Conservation (phyloP, 2,888 invertebrate species). For the Pammene fasciana region DNA sequence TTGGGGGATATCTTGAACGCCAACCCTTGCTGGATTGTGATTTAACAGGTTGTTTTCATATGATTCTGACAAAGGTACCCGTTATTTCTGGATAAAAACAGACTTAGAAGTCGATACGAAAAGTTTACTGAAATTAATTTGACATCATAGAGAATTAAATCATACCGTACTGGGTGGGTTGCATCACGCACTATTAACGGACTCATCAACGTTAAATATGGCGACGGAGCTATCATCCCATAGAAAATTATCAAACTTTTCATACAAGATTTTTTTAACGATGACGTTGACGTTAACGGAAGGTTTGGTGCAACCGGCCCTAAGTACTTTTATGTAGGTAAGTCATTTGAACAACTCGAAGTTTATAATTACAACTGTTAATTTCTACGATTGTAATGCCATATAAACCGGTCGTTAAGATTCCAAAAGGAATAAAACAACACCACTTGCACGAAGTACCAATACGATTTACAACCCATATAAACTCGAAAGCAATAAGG, state of each 20-base stretch:
- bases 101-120: neutral
- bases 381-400: neutral
- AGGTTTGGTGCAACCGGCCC: too few species aligned
- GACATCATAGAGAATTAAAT: neutral
- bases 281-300: too few species aligned
- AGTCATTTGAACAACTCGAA: neutral
- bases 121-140: neutral
- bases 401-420: slow-evolving; percentile 6
- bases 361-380: neutral
- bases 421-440: slow-evolving; percentile 12
- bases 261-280: too few species aligned
- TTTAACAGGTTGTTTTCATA: slow-evolving; percentile 21
- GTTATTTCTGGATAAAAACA: neutral
- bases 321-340: too few species aligned
- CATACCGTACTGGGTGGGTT: too few species aligned
- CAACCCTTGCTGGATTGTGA: slow-evolving; percentile 15
- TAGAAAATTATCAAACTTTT: too few species aligned
- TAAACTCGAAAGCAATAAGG: slow-evolving; percentile 22
- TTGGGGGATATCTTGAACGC: slow-evolving; percentile 25
- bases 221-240: too few species aligned
- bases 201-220: too few species aligned
- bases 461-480: slow-evolving; percentile 22
- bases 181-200: too few species aligned
- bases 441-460: slow-evolving; percentile 11
- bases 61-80: slow-evolving; percentile 14